Conservation (phyloP, 2,113 vertebrate genomes). For the Pedionomus torquatus region DNA sequence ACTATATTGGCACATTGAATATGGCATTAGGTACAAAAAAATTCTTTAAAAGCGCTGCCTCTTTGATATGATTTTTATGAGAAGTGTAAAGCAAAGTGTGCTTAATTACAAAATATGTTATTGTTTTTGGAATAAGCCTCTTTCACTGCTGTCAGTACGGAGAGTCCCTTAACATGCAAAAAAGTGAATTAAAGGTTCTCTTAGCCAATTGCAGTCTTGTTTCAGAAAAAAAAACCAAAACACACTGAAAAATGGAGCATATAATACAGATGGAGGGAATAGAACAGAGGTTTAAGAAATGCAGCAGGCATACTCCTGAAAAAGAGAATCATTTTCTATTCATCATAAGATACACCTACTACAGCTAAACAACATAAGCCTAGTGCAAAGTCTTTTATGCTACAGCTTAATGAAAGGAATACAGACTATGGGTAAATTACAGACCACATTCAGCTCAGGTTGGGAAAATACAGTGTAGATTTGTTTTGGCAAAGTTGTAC, state of each 20-base stretch:
- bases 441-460: background rate
- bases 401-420: conserved; percentile 19
- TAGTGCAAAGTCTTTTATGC: background rate
- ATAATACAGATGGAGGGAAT: background rate
- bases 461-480: background rate
- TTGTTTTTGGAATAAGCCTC: background rate
- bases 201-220: background rate
- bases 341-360: conserved; percentile 30
- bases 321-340: conserved; percentile 53
- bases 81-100: background rate
- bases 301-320: conserved; percentile 1
- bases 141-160: background rate
- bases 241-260: background rate
- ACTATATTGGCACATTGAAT: background rate
- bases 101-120: background rate
- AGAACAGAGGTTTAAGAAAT: conserved; percentile 6
- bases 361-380: conserved; percentile 45
- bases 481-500: background rate
- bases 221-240: background rate
- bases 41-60: background rate
- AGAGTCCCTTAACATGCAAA: background rate
- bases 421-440: background rate
- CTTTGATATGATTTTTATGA: background rate
- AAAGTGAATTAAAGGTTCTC: background rate
- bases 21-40: background rate